A percentile compares a stretch with the other conserved stretches of the same genome.
phyloP scores from a whole-genome alignment of 2,888 invertebrate species.

The Lamellibrachia columna region DNA sequence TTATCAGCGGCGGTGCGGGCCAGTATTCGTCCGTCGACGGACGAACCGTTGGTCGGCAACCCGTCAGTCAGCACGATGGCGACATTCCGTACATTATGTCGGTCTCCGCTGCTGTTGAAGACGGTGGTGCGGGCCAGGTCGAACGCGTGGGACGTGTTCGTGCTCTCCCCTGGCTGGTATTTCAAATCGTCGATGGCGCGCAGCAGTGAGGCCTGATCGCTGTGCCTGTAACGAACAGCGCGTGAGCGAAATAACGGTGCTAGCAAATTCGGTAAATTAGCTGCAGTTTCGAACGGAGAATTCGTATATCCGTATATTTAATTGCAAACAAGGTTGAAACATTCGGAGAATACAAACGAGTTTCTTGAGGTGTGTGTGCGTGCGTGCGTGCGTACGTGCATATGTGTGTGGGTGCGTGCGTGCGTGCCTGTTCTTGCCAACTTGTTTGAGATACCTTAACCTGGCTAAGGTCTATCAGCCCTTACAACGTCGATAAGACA shows the following conservation, averaged over 20 bases:
- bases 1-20: background rate
- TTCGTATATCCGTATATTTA: background rate
- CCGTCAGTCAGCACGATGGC: conserved; percentile 30
- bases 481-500: background rate
- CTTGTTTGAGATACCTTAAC: no score
- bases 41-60: background rate
- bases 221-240: background rate
- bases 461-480: no score
- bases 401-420: no score
- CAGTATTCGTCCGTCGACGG: background rate
- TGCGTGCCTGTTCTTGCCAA: no score
- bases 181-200: background rate
- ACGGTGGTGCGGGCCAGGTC: background rate
- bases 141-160: conserved; percentile 25
- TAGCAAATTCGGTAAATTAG: background rate
- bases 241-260: background rate
- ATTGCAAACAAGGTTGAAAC: no score
- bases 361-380: no score
- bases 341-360: no score
- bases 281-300: background rate
- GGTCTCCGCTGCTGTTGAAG: conserved; percentile 22
- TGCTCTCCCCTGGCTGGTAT: conserved; percentile 23
- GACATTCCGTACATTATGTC: conserved; percentile 23
- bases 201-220: background rate
- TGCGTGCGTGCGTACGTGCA: no score